A percentile compares a stretch with the other conserved stretches of the same genome.
phyloP scores from a whole-genome alignment of 2,113 vertebrate species.

The Solea senegalensis region DNA sequence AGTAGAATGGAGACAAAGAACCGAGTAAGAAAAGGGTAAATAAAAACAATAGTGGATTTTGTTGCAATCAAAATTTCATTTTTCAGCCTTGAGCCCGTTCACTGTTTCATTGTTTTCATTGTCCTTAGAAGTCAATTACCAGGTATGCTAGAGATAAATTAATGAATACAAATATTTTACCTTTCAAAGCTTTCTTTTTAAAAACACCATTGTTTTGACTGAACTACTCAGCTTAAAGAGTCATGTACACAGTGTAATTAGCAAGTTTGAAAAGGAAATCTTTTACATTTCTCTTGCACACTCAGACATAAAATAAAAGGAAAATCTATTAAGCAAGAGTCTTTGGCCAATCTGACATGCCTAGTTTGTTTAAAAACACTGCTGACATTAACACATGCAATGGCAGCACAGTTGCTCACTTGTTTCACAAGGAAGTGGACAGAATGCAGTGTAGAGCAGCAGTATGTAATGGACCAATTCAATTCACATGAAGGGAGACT shows the following conservation, averaged over 20 bases:
- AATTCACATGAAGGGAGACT: neutral
- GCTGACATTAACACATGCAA: neutral
- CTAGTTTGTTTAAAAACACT: neutral
- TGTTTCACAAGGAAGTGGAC: neutral
- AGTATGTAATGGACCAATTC: neutral
- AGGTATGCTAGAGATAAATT: neutral
- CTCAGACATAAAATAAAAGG: neutral
- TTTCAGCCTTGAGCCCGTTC: neutral
- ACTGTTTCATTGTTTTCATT: neutral
- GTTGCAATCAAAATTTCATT: neutral
- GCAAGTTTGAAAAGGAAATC: neutral
- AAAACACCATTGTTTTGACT: conserved; percentile 1
- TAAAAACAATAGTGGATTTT: neutral
- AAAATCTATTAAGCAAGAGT: neutral
- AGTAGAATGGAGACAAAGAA: neutral
- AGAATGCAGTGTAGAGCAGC: neutral
- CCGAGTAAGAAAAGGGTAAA: neutral
- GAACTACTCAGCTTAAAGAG: neutral
- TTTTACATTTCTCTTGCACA: neutral
- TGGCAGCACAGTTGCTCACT: neutral
- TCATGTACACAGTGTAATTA: conserved; percentile 9
- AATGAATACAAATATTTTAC: neutral
- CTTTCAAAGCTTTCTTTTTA: conserved; percentile 1
- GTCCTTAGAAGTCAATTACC: conserved; percentile 3
- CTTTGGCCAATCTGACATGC: neutral